Evolutionary conservation across 2,888 invertebrate genomes (phyloP).

Genomic region (Pyrrhia umbra): DNA sequence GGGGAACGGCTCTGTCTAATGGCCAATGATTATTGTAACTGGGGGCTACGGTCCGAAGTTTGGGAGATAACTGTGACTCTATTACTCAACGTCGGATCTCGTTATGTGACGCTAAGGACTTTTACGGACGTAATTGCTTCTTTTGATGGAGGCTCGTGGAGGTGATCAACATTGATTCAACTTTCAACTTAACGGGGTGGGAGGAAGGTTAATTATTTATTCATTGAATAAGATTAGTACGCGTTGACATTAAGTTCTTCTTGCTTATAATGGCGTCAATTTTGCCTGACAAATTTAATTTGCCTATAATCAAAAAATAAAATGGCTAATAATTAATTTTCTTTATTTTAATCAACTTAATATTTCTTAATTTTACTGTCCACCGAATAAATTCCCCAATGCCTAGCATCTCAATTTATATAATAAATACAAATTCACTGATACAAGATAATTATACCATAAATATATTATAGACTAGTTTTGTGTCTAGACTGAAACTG

Average conservation of each 20-base stretch:
- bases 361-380: too few species aligned
- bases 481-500: constrained; percentile 14
- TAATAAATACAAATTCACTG: background rate
- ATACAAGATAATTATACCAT: constrained; percentile 4
- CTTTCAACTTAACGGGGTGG: background rate
- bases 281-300: background rate
- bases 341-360: too few species aligned
- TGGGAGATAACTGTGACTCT: constrained; percentile 51
- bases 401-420: background rate
- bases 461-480: constrained; percentile 8
- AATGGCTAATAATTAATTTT: too few species aligned
- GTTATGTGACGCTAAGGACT: constrained; percentile 49
- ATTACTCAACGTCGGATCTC: constrained; percentile 61
- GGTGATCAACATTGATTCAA: constrained; percentile 34
- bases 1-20: constrained; percentile 49
- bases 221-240: background rate
- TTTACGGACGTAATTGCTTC: constrained; percentile 50
- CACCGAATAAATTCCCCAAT: background rate
- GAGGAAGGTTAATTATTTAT: constrained; percentile 2
- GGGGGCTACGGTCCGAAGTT: constrained; percentile 45
- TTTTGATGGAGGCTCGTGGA: constrained; percentile 24
- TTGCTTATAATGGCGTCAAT: background rate
- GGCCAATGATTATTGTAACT: constrained; percentile 59
- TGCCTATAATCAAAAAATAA: background rate
- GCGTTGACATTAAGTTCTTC: background rate